These are phyloP conservation scores for Zaprionus ghesquierei DNA, from an alignment of 1,140 invertebrate species.

Conservation along the genomic window DNA sequence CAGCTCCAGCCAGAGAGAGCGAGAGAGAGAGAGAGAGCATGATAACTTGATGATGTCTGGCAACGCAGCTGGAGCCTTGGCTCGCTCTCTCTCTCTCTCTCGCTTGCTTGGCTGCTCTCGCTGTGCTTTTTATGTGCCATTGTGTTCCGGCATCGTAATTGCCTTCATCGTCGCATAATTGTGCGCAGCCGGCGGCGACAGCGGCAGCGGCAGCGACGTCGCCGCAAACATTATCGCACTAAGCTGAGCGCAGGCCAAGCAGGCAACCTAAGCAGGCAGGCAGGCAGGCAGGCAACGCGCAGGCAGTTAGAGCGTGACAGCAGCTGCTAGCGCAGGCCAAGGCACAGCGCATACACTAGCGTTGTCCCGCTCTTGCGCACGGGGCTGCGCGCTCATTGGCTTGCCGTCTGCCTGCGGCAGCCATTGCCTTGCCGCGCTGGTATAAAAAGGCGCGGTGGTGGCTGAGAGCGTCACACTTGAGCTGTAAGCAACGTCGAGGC, in stretches of 20 bases:
- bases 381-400: constrained; percentile 49
- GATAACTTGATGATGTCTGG: constrained; percentile 55
- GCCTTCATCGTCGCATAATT: constrained; percentile 78
- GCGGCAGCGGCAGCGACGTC: constrained; percentile 26
- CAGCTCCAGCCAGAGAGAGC: constrained; percentile 1
- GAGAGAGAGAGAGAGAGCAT: constrained; percentile 19
- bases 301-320: constrained; percentile 27
- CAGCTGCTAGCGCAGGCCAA: constrained; percentile 28
- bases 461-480: constrained; percentile 72
- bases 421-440: constrained; percentile 54
- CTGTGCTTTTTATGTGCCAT: constrained; percentile 45
- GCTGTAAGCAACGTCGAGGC: constrained; percentile 69
- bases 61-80: constrained; percentile 3
- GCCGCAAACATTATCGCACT: constrained; percentile 57
- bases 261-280: constrained; percentile 10
- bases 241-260: too few relatives aligned
- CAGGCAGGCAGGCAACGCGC: constrained; percentile 5
- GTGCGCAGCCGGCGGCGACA: constrained; percentile 39
- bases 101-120: not conserved
- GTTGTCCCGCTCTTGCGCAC: constrained; percentile 37
- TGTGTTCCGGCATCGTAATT: constrained; percentile 78
- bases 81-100: not conserved
- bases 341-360: constrained; percentile 21
- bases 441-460: constrained; percentile 70
- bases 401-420: constrained; percentile 20